These are phyloP conservation scores for Sylvilagus floridanus DNA, from an alignment of 2,797 vertebrate species.

Conservation along the genomic window DNA sequence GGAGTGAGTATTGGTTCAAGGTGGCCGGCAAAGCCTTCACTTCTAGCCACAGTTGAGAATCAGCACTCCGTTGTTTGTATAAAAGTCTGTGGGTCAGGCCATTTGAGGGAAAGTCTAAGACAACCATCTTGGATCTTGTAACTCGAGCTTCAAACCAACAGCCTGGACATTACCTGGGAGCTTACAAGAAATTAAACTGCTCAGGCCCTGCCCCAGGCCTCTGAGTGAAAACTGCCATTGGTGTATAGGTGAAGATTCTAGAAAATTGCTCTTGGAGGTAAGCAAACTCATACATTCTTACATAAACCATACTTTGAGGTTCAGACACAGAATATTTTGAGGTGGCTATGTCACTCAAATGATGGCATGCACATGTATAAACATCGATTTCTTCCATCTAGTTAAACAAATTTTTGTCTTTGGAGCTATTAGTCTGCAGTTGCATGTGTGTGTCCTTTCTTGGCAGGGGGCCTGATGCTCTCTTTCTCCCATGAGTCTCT, in stretches of 20 bases:
- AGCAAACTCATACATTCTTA: background rate
- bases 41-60: background rate
- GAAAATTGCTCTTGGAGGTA: background rate
- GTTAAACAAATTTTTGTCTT: background rate
- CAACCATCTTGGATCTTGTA: background rate
- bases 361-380: background rate
- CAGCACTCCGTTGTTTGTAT: background rate
- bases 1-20: background rate
- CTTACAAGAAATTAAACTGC: background rate
- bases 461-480: background rate
- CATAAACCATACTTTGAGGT: background rate
- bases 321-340: background rate
- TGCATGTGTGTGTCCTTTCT: background rate
- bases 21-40: background rate
- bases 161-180: background rate
- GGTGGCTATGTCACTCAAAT: background rate
- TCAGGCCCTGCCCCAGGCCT: background rate
- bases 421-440: background rate
- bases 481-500: background rate
- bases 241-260: too few species aligned
- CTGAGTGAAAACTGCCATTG: background rate
- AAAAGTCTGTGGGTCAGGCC: background rate
- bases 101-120: background rate
- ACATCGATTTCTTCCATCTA: background rate
- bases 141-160: background rate